Evolutionary conservation across 2,888 invertebrate genomes (phyloP), one percentile per base, ranked within the genome.

Genomic region (Epsilonema sp.): DNA sequence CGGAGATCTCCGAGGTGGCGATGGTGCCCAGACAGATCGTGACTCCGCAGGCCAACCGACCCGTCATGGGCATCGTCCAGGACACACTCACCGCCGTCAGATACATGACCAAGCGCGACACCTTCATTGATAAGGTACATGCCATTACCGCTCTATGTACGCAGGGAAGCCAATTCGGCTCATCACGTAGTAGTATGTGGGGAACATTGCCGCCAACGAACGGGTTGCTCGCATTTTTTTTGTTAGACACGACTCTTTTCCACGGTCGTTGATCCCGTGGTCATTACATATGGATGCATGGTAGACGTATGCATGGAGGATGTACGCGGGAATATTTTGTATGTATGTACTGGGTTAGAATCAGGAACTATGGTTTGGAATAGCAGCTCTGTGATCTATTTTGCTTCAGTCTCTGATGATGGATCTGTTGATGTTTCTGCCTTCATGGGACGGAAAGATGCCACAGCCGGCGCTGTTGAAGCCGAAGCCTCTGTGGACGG

Each of bases 51-150:
- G 66, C 92, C 0, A 99, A 99, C 70, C 85, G 92, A 71, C 97
- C 97, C 26, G 94, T 97, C 55, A 99, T 99, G 97, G 97, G 97
- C 75, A 97, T 97, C 73, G 92, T 94, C 61, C 94, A 76, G 65
- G 97, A 99, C 64, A 97, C 97, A 0, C 70, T 99, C 24, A 92
- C 90, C 26, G 97, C 94, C 47, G 90, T 94, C 1, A 75, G 94
- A 49, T 97, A 97, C 73, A 97, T 97, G 97, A 99, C 97, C 1
- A 94, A 92, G 65, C 73, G 97, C 52, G 97, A 99, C 68, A 87
- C 94, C 0, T 99, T 97, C 63, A 77, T 99, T 3, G 89, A 90
- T 50, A 85, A 89, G 66, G 73, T 73, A 58, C 53, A 59, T n/a
- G n/a, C n/a, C n/a, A n/a, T n/a, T n/a, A n/a, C n/a, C n/a, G n/a